Evolutionary conservation across 2,797 vertebrate genomes (phyloP).

Genomic region (Perodicticus potto): DNA sequence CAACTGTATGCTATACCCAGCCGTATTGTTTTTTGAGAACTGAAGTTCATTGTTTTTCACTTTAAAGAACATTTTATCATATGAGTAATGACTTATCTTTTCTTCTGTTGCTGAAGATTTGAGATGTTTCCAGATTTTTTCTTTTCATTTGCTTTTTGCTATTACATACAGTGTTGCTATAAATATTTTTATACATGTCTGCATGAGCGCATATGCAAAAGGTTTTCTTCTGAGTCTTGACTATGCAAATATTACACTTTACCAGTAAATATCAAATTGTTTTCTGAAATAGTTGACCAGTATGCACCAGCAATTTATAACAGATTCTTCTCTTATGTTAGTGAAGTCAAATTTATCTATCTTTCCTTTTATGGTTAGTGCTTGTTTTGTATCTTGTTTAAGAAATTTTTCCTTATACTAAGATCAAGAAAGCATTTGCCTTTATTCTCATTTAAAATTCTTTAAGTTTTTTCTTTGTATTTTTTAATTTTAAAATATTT

Average conservation of each 20-base stretch:
- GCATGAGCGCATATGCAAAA: background rate
- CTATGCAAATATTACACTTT: background rate
- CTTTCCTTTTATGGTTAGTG: background rate
- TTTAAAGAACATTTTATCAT: background rate
- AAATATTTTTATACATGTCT: background rate
- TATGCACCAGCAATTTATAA: background rate
- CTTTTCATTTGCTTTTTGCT: background rate
- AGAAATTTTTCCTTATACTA: background rate
- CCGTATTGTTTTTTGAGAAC: background rate
- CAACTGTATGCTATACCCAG: background rate
- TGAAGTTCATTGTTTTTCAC: background rate
- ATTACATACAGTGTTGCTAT: background rate
- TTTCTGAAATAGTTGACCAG: background rate
- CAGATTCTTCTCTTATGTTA: background rate
- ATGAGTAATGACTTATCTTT: background rate
- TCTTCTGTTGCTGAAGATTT: background rate
- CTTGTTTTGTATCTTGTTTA: background rate
- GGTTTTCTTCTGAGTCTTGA: conserved; percentile 18
- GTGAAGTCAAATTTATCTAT: background rate
- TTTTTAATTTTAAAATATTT: background rate
- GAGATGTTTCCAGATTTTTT: conserved; percentile 20
- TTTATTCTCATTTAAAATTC: conserved; percentile 16
- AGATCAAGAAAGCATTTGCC: background rate
- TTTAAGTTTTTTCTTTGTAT: background rate
- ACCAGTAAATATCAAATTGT: conserved; percentile 1